Base-by-base conservation (phyloP, 2,797 vertebrate genomes). In the Sebastes paucispinis region DNA sequence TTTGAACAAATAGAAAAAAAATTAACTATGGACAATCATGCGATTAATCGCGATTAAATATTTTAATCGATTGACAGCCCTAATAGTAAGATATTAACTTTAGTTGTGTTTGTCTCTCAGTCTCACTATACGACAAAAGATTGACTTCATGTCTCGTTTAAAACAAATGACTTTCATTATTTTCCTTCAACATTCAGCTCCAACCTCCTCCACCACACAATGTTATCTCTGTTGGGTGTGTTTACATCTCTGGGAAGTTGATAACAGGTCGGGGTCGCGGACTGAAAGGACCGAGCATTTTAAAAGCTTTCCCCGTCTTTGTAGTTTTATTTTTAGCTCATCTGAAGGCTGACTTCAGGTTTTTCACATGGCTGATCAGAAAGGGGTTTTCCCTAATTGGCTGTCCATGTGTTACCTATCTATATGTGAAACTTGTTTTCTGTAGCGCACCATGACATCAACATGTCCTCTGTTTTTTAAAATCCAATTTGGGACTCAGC, bases 181-280 rank as follows among this genome's bases (percentile, higher is more conserved):
- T 63, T 29, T 27, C 1, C 20, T 52, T 12, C 69, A 18, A 2
- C 55, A 5, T 47, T 31, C 52, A 24, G 77, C 34, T 59, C 18
- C 13, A 31, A 22, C 63, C 59, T 80, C 55, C 74, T 36, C 25
- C n/a, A 12, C 8, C 43, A 65, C 66, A 87, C 85, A 84, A 80
- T 90, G 34, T 86, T 75, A 81, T 87, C 87, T 82, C 34, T 43
- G 73, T 24, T 4, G 64, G 18, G 3, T 12, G 20, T 69, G 79
- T 87, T 90, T 67, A 80, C 78, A 58, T 82, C 64, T 70, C 32
- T 0, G 27, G 64, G 16, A 67, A 22, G 55, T 1, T 50, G 87
- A 90, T 86, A 86, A 88, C 43, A 6, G 59, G 74, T 32, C 12
- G 16, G 34, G 31, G 79, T 32, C 39, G 9, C 50, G 55, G 25